phyloP scores from a whole-genome alignment of 2,797 vertebrate species.

The Eulemur coronatus region DNA sequence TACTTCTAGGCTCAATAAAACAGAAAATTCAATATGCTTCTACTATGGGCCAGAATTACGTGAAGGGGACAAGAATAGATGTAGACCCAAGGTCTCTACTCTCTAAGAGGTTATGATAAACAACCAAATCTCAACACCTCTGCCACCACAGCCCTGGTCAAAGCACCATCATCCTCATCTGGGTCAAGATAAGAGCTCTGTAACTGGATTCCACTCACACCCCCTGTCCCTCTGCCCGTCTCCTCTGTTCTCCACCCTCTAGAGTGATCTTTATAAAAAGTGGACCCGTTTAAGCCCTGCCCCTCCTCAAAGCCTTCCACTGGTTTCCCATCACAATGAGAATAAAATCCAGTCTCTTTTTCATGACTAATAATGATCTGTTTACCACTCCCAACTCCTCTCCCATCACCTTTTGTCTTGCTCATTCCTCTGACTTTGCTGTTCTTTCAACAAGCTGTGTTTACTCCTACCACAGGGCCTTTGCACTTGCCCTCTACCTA shows the following conservation, averaged over 20 bases:
- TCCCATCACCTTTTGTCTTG: neutral
- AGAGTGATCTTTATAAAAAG: neutral
- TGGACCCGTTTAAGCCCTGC: neutral
- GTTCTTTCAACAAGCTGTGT: neutral
- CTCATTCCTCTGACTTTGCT: neutral
- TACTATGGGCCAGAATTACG: neutral
- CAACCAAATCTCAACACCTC: neutral
- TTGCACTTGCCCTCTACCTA: neutral
- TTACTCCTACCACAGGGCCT: neutral
- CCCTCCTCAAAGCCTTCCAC: neutral
- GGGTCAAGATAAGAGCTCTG: neutral
- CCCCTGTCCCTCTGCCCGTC: fast-evolving
- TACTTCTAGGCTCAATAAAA: neutral
- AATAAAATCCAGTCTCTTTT: neutral
- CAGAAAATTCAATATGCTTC: neutral
- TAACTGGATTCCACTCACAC: neutral
- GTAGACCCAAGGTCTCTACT: neutral
- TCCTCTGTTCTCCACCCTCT: neutral
- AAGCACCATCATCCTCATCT: too few species aligned
- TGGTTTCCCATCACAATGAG: neutral
- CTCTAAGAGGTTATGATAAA: neutral
- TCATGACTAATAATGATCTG: neutral
- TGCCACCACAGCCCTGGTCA: neutral
- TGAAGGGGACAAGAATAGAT: neutral
- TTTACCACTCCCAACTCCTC: neutral